Percentiles rank a stretch among this genome's conserved stretches.
phyloP scores from a whole-genome alignment of 2,888 invertebrate species.

The Mythimna impura region DNA sequence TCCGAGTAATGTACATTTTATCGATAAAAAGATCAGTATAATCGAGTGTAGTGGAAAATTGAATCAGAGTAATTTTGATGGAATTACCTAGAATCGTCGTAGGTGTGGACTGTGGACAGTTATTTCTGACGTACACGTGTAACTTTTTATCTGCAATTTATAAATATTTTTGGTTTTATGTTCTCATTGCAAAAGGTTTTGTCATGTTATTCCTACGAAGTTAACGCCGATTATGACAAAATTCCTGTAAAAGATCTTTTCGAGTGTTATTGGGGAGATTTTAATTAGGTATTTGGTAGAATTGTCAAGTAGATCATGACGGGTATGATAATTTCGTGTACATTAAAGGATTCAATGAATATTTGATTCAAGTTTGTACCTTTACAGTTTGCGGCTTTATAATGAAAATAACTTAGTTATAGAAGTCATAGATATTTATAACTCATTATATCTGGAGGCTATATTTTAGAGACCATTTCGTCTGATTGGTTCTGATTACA shows the following conservation, averaged over 20 bases:
- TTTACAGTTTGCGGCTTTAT: not conserved
- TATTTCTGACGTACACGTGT: not conserved
- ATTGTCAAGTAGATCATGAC: not conserved
- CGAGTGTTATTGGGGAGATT: not conserved
- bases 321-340: slow-evolving; percentile 2
- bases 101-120: not conserved
- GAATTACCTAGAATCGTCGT: slow-evolving; percentile 7
- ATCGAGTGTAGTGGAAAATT: slow-evolving; percentile 25
- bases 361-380: not conserved
- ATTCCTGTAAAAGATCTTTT: not conserved
- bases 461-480: slow-evolving; percentile 12
- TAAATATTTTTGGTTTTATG: not conserved
- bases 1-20: slow-evolving; percentile 43
- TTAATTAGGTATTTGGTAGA: too few relatives aligned
- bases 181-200: not conserved
- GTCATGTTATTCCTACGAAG: not conserved
- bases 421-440: too few relatives aligned
- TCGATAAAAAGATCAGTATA: slow-evolving; percentile 26
- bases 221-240: not conserved
- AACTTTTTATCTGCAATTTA: not conserved
- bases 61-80: slow-evolving; percentile 2
- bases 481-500: not conserved
- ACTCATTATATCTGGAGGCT: too few relatives aligned
- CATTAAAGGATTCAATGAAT: slow-evolving; percentile 8
- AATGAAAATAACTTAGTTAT: slow-evolving; percentile 7